Evolutionary conservation across 2,888 invertebrate genomes (phyloP).

Genomic region (Tetranychus piercei): DNA sequence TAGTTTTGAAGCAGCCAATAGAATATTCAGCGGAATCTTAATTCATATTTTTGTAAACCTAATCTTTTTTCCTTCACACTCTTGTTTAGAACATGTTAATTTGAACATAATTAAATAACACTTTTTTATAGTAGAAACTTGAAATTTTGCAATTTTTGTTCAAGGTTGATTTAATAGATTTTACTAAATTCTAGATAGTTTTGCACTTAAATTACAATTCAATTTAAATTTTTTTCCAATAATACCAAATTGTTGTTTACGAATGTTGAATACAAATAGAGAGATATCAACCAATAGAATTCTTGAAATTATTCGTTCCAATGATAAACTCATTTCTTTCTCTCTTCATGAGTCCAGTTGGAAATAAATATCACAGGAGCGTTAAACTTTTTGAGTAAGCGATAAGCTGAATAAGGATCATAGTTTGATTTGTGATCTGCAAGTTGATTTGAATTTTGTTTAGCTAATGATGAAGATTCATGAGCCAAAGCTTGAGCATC

Average conservation of each 20-base stretch:
- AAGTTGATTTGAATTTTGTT: constrained; percentile 29
- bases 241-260: neutral
- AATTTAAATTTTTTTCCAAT: neutral
- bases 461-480: constrained; percentile 38
- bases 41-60: too few species aligned
- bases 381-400: constrained; percentile 35
- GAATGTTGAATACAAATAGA: neutral
- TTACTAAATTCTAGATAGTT: too few species aligned
- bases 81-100: neutral
- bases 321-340: neutral
- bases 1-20: constrained; percentile 55
- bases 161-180: too few species aligned
- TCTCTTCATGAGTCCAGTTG: constrained; percentile 35
- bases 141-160: too few species aligned
- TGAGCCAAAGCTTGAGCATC: constrained; percentile 39
- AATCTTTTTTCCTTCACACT: constrained; percentile 5
- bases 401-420: constrained; percentile 26
- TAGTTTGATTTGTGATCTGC: constrained; percentile 20
- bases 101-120: too few species aligned
- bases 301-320: neutral
- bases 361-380: constrained; percentile 38
- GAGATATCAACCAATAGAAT: neutral
- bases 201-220: neutral
- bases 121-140: too few species aligned
- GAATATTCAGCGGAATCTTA: too few species aligned